phyloP scores from a whole-genome alignment of 2,888 invertebrate species.

The Heliconius cydno region DNA sequence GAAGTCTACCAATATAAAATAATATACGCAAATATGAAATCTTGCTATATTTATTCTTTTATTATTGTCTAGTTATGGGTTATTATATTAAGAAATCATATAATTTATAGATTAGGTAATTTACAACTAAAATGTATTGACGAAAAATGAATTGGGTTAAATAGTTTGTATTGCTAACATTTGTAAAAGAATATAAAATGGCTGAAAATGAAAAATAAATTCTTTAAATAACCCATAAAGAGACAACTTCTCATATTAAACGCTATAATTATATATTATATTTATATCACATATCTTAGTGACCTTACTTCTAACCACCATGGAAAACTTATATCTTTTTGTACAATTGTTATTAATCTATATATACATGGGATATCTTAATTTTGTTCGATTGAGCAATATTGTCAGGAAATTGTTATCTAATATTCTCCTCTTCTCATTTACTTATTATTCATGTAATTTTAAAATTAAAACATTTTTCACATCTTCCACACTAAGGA shows the following conservation, averaged over 20 bases:
- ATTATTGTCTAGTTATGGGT: conserved; percentile 14
- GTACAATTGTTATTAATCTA: conserved; percentile 26
- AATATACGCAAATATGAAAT: conserved; percentile 26
- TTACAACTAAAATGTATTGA: too few species aligned
- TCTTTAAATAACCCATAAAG: conserved; percentile 15
- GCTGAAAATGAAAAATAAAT: background rate
- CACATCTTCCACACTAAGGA: too few species aligned
- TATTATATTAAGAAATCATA: background rate
- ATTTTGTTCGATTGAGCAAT: conserved; percentile 36
- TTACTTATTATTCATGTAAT: background rate
- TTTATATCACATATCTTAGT: conserved; percentile 38
- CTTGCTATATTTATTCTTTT: conserved; percentile 7
- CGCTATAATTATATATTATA: conserved; percentile 23
- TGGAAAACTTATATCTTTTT: conserved; percentile 28
- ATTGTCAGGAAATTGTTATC: background rate
- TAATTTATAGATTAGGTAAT: too few species aligned
- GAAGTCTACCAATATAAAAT: conserved; percentile 29
- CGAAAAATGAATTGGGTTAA: too few species aligned
- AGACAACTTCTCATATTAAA: conserved; percentile 22
- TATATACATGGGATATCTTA: conserved; percentile 33
- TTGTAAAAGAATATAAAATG: background rate
- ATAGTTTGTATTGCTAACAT: background rate
- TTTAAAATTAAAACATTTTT: conserved; percentile 7
- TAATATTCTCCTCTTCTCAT: background rate
- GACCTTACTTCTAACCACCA: conserved; percentile 18